Evolutionary conservation across 1,140 invertebrate species (phyloP).

Genomic region (Drosophila micromelanica): DNA sequence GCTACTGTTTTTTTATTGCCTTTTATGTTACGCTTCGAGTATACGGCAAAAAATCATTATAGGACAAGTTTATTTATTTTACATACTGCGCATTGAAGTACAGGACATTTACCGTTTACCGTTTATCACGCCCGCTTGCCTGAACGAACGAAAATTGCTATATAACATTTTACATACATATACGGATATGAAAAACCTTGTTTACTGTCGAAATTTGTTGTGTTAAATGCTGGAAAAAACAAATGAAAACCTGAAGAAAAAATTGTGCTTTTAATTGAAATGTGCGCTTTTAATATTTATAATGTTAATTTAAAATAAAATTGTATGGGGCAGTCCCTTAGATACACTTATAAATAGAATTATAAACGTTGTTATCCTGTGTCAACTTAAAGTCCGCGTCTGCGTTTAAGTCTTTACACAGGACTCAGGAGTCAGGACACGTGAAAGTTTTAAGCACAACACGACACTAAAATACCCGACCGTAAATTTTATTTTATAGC

Average conservation of each 20-base stretch:
- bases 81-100: constrained; percentile 52
- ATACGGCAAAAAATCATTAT: constrained; percentile 47
- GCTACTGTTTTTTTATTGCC: constrained; percentile 6
- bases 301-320: constrained; percentile 58
- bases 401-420: not conserved
- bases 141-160: not conserved
- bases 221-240: constrained; percentile 15
- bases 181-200: constrained; percentile 38
- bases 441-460: constrained; percentile 1
- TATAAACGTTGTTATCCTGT: constrained; percentile 4
- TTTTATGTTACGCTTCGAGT: constrained; percentile 12
- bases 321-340: not conserved
- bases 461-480: constrained; percentile 62
- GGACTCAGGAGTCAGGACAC: not conserved
- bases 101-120: constrained; percentile 3
- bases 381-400: not conserved
- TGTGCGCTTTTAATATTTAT: constrained; percentile 68
- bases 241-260: not conserved
- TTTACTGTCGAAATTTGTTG: constrained; percentile 36
- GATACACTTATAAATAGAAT: constrained; percentile 31
- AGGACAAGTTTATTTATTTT: constrained; percentile 69
- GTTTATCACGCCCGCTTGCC: constrained; percentile 37
- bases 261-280: constrained; percentile 70
- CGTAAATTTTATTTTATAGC: constrained; percentile 85
- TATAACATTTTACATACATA: constrained; percentile 3